Conservation (phyloP, 2,113 vertebrate species). For the Paedocypris sp. region DNA sequence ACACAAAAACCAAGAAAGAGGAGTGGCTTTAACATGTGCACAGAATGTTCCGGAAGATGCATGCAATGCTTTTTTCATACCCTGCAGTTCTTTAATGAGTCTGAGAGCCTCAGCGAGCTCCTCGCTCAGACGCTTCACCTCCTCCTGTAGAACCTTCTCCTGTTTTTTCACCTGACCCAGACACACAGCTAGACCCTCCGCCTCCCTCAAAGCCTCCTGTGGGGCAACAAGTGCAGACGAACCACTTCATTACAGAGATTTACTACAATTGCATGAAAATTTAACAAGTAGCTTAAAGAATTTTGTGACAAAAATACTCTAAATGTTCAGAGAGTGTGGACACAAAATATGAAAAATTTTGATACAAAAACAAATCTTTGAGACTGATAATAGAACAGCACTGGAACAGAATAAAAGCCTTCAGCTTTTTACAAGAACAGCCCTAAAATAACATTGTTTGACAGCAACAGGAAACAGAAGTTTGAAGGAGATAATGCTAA, state of each 20-base stretch:
- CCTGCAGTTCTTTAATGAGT: slow-evolving; percentile 58
- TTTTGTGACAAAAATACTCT: no score
- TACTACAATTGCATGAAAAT: no score
- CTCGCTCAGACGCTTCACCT: slow-evolving; percentile 53
- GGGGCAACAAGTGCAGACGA: background rate
- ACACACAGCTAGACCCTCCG: slow-evolving; percentile 44
- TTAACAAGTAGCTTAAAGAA: no score
- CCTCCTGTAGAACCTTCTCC: slow-evolving; percentile 53
- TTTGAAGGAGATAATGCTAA: background rate
- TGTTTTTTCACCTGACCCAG: slow-evolving; percentile 60
- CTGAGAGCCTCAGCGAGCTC: slow-evolving; percentile 51
- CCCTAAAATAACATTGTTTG: background rate
- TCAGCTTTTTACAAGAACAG: background rate
- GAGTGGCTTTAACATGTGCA: background rate
- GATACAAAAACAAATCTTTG: no score
- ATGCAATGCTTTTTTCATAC: slow-evolving; percentile 25
- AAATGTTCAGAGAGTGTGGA: no score
- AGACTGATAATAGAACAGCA: no score
- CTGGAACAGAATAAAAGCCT: no score
- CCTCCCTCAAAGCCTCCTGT: slow-evolving; percentile 54
- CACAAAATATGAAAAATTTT: no score
- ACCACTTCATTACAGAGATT: background rate
- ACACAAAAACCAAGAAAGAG: background rate
- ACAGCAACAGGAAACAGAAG: background rate
- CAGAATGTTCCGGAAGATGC: background rate